Percentiles rank a stretch among this genome's conserved stretches.
These are phyloP conservation scores for Penaeus indicus DNA, from an alignment of 1,140 invertebrate genomes.

Conservation along the genomic window DNA sequence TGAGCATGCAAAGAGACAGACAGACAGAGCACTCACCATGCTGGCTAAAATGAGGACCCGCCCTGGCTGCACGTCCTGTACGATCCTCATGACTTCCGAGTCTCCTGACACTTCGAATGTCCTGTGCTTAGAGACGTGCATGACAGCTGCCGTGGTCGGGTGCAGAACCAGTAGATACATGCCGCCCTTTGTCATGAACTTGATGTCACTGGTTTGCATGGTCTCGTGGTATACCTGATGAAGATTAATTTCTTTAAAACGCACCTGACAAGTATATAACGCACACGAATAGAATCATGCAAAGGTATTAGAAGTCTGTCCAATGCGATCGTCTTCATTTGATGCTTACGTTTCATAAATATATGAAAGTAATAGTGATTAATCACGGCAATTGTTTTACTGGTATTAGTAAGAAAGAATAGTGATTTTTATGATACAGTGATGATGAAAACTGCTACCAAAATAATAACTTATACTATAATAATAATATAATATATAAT, in stretches of 20 bases:
- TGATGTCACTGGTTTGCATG: conserved; percentile 29
- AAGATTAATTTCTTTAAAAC: neutral
- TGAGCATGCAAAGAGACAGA: neutral
- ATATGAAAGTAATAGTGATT: no score
- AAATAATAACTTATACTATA: no score
- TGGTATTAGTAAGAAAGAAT: no score
- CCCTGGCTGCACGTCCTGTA: conserved; percentile 50
- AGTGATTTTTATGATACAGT: no score
- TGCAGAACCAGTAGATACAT: conserved; percentile 54
- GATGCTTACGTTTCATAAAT: no score
- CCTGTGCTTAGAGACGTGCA: conserved; percentile 40
- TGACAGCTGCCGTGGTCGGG: conserved; percentile 19
- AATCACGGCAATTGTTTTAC: no score
- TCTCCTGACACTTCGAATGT: conserved; percentile 37
- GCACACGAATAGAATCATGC: no score
- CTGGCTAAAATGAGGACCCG: conserved; percentile 43
- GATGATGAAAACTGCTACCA: no score
- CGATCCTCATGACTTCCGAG: conserved; percentile 19
- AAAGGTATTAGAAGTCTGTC: no score
- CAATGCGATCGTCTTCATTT: no score
- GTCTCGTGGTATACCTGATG: conserved; percentile 5
- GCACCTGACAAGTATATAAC: no score
- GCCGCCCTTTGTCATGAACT: conserved; percentile 44
- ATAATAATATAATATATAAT: no score
- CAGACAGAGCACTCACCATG: conserved; percentile 31